phyloP scores from a whole-genome alignment of 2,888 invertebrate genomes.

The Eueremaeus valkanovi region DNA sequence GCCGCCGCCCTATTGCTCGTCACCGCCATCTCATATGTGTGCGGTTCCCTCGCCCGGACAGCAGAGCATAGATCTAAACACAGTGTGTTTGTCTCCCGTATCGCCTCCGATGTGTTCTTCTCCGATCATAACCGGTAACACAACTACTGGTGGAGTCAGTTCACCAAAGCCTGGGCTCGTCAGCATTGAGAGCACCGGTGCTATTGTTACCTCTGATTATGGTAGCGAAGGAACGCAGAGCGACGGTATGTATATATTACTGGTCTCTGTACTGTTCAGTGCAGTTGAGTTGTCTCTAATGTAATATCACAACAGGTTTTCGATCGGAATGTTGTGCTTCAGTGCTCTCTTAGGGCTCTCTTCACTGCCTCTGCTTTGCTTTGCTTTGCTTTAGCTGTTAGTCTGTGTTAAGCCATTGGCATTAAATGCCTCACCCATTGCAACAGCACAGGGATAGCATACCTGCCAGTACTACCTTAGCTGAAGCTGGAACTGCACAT shows the following conservation, averaged over 20 bases:
- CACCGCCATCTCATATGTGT: not conserved
- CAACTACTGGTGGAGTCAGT: constrained; percentile 11
- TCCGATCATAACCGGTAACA: constrained; percentile 26
- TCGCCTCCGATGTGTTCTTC: constrained; percentile 30
- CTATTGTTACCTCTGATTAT: constrained; percentile 45
- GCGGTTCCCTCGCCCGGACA: constrained; percentile 24
- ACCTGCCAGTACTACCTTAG: not conserved
- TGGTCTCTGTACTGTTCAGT: no score
- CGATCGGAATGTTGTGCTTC: constrained; percentile 19
- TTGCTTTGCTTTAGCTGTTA: constrained; percentile 24
- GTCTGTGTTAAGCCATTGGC: constrained; percentile 32
- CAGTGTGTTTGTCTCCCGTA: constrained; percentile 29
- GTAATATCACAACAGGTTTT: constrained; percentile 27
- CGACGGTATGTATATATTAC: constrained; percentile 47
- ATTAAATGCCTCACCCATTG: constrained; percentile 34
- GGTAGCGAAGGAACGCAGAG: constrained; percentile 48
- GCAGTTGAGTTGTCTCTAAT: constrained; percentile 28
- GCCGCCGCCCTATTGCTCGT: not conserved
- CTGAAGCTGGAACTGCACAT: constrained; percentile 3
- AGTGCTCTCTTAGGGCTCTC: no score
- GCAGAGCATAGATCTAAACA: constrained; percentile 21
- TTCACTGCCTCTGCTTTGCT: no score
- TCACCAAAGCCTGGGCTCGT: constrained; percentile 8
- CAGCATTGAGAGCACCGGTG: constrained; percentile 33
- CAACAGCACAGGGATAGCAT: constrained; percentile 16